Base-by-base conservation (phyloP, 2,888 invertebrate species). In the Teleogryllus oceanicus region DNA sequence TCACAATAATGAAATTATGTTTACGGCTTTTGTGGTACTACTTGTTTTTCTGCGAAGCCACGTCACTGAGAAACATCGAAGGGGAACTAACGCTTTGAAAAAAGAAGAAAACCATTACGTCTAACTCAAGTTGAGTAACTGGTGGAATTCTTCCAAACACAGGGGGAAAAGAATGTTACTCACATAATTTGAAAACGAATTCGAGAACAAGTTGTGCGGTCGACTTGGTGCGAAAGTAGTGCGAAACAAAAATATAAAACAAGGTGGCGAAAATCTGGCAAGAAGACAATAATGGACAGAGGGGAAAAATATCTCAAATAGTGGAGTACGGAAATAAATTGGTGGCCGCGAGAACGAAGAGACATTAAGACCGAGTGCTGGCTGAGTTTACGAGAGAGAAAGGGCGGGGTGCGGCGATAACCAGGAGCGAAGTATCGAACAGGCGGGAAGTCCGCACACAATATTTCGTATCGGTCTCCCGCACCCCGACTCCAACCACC, bases 11-110 rank as follows among this genome's bases (percentile, higher is more conserved):
- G 62, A 62, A 62, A 62, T 62, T n/a, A 62, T 62, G 62, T 62
- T 62, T 62, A 62, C 62, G 62, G n/a, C 62, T 62, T 62, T 62
- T 62, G 62, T 62, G 62, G 62, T 62, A n/a, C 62, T 62, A n/a
- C 16, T 62, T 62, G 62, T 62, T 62, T 62, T 62, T n/a, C 16
- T n/a, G 16, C 16, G n/a, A 62, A 62, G 62, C 62, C 5, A 16
- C 62, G n/a, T n/a, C n/a, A 62, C 62, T n/a, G 16, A 62, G 62
- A 62, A 62, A 62, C 62, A 62, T 62, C 62, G 62, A 62, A 62
- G 62, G 62, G 62, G 62, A 62, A 62, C 62, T 62, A 62, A 62
- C 4, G 62, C 16, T 62, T 62, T 62, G 62, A 62, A 62, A 62
- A 62, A 62, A 62, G 62, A 62, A 62, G 62, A n/a, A 62, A 62